Conservation (phyloP, 2,113 vertebrate species). For the Podarcis raffonei region DNA sequence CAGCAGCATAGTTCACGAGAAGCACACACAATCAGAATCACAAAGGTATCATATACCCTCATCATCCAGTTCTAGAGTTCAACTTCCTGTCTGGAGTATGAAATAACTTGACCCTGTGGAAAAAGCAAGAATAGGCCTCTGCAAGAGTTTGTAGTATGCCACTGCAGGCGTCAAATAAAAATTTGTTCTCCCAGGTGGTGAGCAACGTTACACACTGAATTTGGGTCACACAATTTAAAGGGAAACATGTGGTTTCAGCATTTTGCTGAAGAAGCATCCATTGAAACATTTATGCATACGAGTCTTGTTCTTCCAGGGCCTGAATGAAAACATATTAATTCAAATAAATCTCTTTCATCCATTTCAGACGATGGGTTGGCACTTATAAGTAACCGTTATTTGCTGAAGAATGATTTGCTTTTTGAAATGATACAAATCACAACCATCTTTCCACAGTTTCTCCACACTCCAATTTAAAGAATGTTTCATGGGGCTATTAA, state of each 20-base stretch:
- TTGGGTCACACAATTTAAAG: neutral
- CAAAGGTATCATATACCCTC: neutral
- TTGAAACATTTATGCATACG: neutral
- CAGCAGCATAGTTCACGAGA: neutral
- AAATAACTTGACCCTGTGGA: neutral
- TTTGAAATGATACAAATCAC: slow-evolving; percentile 18
- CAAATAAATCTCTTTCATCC: slow-evolving; percentile 16
- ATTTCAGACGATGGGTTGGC: neutral
- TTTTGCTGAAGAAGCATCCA: neutral
- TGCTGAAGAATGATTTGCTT: neutral
- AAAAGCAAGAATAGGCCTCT: neutral
- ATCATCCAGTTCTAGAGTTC: neutral
- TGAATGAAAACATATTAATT: slow-evolving; percentile 2
- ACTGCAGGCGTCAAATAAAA: neutral
- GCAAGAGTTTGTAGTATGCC: neutral
- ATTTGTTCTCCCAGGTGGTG: neutral
- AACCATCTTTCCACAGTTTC: slow-evolving; percentile 21
- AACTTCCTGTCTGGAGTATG: neutral
- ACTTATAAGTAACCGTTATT: slow-evolving; percentile 11
- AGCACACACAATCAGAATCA: neutral
- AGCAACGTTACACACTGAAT: neutral
- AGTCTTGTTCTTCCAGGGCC: neutral
- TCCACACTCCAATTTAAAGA: slow-evolving; percentile 9
- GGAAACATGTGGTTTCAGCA: neutral
- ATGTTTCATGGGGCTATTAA: slow-evolving; percentile 9